Evolutionary conservation across 2,888 invertebrate genomes (phyloP).

Genomic region (Trissolcus japonicus): DNA sequence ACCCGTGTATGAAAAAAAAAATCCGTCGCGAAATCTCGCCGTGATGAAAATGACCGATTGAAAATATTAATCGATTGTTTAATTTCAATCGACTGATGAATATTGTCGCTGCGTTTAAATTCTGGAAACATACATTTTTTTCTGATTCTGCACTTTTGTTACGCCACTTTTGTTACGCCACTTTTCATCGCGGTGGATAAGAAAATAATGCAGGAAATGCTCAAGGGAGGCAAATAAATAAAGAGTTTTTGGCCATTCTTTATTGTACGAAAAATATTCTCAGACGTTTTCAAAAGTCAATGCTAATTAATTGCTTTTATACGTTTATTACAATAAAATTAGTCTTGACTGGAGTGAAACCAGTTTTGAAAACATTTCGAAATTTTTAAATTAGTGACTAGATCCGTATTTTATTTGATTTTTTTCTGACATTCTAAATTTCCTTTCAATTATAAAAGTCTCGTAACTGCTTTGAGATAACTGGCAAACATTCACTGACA

Average conservation of each 20-base stretch:
- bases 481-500: no score
- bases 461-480: no score
- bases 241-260: neutral
- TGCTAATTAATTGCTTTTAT: no score
- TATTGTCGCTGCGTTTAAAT: slow-evolving; percentile 4
- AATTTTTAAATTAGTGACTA: no score
- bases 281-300: slow-evolving; percentile 19
- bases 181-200: slow-evolving; percentile 41
- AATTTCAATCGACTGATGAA: neutral
- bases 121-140: slow-evolving; percentile 39
- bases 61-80: slow-evolving; percentile 15
- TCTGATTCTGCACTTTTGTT: slow-evolving; percentile 9
- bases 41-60: slow-evolving; percentile 14
- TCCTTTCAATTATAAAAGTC: no score
- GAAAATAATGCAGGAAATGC: slow-evolving; percentile 44
- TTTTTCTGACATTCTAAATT: no score
- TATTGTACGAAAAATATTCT: no score
- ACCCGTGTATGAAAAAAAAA: neutral
- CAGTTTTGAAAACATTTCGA: no score
- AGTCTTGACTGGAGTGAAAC: no score
- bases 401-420: no score
- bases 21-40: neutral
- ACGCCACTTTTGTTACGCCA: slow-evolving; percentile 1
- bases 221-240: slow-evolving; percentile 9
- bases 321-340: no score